phyloP scores from a whole-genome alignment of 2,888 invertebrate genomes.

The Pemphredon lugubris region DNA sequence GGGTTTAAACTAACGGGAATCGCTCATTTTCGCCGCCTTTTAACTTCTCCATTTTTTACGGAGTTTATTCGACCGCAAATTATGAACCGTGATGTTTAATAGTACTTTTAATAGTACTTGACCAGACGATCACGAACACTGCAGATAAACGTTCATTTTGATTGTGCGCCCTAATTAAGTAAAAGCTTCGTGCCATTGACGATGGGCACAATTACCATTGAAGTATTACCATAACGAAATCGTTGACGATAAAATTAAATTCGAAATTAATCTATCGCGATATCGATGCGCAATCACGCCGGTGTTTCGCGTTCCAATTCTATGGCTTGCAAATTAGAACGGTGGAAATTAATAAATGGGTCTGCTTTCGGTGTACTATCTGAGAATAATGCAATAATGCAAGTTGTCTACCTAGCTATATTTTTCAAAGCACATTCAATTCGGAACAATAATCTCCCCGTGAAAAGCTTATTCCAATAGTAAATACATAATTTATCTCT shows the following conservation, averaged over 20 bases:
- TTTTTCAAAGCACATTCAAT: too few species aligned
- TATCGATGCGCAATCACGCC: background rate
- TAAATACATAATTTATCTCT: too few species aligned
- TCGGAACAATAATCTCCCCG: too few species aligned
- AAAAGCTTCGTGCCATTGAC: background rate
- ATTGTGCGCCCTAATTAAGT: background rate
- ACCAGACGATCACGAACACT: background rate
- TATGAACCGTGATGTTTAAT: background rate
- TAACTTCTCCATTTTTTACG: too few species aligned
- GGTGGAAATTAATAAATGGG: background rate
- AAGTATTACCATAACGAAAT: background rate
- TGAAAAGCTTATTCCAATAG: too few species aligned
- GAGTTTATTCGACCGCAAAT: background rate
- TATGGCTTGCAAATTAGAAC: background rate
- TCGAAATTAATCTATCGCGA: background rate
- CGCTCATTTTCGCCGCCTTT: too few species aligned
- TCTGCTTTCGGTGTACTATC: background rate
- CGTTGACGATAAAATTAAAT: background rate
- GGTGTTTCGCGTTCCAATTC: background rate
- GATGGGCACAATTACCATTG: background rate
- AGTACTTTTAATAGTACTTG: background rate
- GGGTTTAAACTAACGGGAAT: too few species aligned
- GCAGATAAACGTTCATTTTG: background rate
- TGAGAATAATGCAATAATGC: background rate
- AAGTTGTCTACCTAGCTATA: too few species aligned